Percentiles rank a stretch among this genome's conserved stretches.
Conservation (phyloP, 23 tunicate species). For the Trididemnum clinides region DNA sequence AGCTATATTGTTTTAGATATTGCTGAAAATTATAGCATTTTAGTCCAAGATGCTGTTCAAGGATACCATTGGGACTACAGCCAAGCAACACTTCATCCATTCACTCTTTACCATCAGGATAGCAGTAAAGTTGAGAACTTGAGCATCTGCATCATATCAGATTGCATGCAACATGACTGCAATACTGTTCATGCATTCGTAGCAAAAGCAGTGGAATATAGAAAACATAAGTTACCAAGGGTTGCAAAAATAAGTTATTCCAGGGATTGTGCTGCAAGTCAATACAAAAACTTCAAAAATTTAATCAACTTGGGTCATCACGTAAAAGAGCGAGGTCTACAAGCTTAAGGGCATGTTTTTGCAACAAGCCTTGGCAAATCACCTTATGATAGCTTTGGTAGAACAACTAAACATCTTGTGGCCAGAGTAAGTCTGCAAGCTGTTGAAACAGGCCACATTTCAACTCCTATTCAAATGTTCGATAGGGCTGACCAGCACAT, state of each 20-base stretch:
- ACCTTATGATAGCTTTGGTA: neutral
- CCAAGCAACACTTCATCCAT: constrained; percentile 19
- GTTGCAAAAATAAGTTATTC: neutral
- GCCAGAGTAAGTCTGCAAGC: constrained; percentile 19
- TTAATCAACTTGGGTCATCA: constrained; percentile 7
- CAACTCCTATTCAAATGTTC: neutral
- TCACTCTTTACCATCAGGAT: neutral
- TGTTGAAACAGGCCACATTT: neutral
- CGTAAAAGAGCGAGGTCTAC: neutral
- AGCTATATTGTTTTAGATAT: no score
- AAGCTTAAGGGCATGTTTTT: constrained; percentile 18
- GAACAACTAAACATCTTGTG: constrained; percentile 23
- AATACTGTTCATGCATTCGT: constrained; percentile 13
- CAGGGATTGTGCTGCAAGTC: constrained; percentile 20
- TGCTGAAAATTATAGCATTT: no score
- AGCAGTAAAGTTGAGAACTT: neutral
- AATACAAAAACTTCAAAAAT: constrained; percentile 14
- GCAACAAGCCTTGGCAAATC: constrained; percentile 8
- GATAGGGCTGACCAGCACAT: neutral
- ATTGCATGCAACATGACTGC: constrained; percentile 7
- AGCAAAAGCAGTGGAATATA: neutral
- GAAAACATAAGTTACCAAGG: neutral
- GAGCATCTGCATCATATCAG: neutral
- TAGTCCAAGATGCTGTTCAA: constrained; percentile 12
- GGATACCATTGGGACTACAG: constrained; percentile 14